Conservation (phyloP, 1,140 invertebrate species). For the Trichogramma pretiosum region DNA sequence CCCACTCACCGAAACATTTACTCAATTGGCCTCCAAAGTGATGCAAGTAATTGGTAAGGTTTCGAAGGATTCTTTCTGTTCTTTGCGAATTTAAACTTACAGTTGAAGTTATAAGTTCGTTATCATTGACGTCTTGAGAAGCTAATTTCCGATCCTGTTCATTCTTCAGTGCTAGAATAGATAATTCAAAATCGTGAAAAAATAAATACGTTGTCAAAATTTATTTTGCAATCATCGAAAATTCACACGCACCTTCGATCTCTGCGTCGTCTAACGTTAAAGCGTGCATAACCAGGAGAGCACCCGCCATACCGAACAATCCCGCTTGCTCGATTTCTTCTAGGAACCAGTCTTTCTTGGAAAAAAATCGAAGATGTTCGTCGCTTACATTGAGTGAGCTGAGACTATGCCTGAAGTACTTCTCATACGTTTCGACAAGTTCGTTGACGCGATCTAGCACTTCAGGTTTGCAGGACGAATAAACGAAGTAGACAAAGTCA, state of each 20-base stretch:
- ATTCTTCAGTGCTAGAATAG: too few species aligned
- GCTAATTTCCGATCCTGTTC: too few species aligned
- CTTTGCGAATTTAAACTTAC: too few species aligned
- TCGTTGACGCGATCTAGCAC: slow-evolving; percentile 32
- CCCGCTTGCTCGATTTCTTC: slow-evolving; percentile 23
- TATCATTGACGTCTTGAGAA: too few species aligned
- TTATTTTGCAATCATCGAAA: slow-evolving; percentile 18
- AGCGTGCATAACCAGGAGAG: slow-evolving; percentile 28
- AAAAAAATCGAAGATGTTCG: slow-evolving; percentile 9
- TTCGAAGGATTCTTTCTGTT: too few species aligned
- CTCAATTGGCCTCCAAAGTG: too few species aligned
- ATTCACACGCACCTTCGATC: slow-evolving; percentile 9
- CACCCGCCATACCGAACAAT: slow-evolving; percentile 25
- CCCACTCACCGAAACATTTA: too few species aligned
- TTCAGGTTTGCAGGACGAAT: slow-evolving; percentile 26
- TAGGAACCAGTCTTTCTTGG: slow-evolving; percentile 24
- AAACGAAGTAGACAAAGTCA: slow-evolving; percentile 37
- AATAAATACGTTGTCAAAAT: too few species aligned
- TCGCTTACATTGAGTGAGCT: slow-evolving; percentile 6
- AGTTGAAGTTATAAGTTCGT: too few species aligned
- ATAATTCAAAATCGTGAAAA: too few species aligned
- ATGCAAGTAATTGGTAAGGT: too few species aligned
- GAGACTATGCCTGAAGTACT: slow-evolving; percentile 6
- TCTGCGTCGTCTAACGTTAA: too few species aligned
- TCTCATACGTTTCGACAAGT: slow-evolving; percentile 16